These are phyloP conservation scores for Dysdera silvatica DNA, from an alignment of 1,140 invertebrate genomes.

Conservation along the genomic window DNA sequence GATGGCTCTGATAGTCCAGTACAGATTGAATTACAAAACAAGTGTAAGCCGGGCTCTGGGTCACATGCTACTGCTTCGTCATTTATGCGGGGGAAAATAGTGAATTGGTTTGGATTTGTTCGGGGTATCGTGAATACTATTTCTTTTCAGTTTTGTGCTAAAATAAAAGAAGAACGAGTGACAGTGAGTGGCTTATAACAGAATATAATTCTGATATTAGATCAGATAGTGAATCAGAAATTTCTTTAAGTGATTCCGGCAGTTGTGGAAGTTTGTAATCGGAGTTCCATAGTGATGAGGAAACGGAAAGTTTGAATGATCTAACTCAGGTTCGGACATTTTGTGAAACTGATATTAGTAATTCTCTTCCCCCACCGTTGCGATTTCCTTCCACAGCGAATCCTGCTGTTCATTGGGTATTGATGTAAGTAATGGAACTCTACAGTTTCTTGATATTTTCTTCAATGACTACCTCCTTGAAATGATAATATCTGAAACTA, in stretches of 20 bases:
- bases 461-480: constrained; percentile 4
- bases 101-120: too few species aligned
- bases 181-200: neutral
- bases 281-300: constrained; percentile 6
- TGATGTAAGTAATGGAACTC: neutral
- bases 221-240: neutral
- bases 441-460: constrained; percentile 6
- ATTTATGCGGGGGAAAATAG: too few species aligned
- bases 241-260: constrained; percentile 8
- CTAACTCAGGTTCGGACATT: constrained; percentile 1
- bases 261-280: constrained; percentile 1
- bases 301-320: constrained; percentile 8
- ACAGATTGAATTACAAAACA: too few species aligned
- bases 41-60: too few species aligned
- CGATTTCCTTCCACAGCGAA: neutral
- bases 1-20: too few species aligned
- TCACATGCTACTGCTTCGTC: too few species aligned
- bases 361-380: neutral
- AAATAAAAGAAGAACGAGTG: neutral
- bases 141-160: neutral
- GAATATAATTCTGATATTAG: neutral
- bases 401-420: neutral
- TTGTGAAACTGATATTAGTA: constrained; percentile 2
- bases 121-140: too few species aligned
- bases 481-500: constrained; percentile 8